phyloP scores from a whole-genome alignment of 1,140 invertebrate species.

The Tenebrio molitor region DNA sequence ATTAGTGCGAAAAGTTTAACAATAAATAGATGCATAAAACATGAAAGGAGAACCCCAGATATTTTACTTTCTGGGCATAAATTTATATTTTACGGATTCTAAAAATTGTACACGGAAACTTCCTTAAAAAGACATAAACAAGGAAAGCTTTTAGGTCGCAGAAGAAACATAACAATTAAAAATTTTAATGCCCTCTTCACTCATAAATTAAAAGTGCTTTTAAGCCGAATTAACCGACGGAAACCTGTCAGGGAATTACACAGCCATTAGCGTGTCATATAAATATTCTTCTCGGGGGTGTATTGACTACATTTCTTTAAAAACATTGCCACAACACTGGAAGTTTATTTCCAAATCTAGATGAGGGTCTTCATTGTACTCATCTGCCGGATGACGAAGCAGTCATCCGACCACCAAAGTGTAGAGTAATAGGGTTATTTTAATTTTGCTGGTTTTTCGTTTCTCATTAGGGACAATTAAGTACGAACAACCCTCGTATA shows the following conservation, averaged over 20 bases:
- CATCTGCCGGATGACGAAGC: no score
- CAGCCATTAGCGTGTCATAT: conserved; percentile 40
- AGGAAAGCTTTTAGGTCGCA: conserved; percentile 45
- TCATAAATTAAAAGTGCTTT: conserved; percentile 52
- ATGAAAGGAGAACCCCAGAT: conserved; percentile 31
- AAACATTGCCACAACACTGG: no score
- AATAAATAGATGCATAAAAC: conserved; percentile 40
- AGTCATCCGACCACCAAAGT: no score
- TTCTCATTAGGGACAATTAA: no score
- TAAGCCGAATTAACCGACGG: conserved; percentile 45
- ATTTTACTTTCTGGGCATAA: conserved; percentile 27
- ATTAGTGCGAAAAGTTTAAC: conserved; percentile 37
- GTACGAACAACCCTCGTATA: no score
- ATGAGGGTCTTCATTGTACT: no score
- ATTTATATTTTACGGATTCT: conserved; percentile 35
- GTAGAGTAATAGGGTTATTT: no score
- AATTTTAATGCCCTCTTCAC: conserved; percentile 40
- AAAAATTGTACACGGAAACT: conserved; percentile 40
- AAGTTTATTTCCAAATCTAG: no score
- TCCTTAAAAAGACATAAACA: conserved; percentile 46
- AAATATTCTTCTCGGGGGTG: no score
- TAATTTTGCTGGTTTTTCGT: no score
- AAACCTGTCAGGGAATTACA: conserved; percentile 45
- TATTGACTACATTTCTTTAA: no score
- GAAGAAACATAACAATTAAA: conserved; percentile 50